Evolutionary conservation across 1,140 invertebrate species (phyloP), one percentile per base, ranked within the genome.

Genomic region (Battus philenor): DNA sequence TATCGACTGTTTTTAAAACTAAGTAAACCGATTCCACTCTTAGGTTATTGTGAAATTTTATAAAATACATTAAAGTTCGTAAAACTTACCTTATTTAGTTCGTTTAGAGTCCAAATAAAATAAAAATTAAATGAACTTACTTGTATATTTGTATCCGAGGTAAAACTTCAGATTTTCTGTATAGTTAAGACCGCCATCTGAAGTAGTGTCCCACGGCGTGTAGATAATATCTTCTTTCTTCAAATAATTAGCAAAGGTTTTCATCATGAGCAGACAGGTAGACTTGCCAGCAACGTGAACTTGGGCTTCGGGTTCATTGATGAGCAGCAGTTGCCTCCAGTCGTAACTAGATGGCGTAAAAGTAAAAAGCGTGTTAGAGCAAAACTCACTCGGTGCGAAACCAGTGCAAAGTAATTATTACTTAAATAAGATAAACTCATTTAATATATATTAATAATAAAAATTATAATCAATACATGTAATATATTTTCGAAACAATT

Each of bases 221-320:
- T 85, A 86, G 18, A 80, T 73, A 4, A 86, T 84, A 3, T 89
- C 79, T 48, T 87, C 86, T 34, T 65, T 65, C 64, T 90, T 91
- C 24, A 92, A 66, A 49, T 86, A 88, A 47, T 91, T 88, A 0
- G 90, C 89, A 57, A 93, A 82, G 0, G 90, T 90, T 47, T 90
- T 90, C 89, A 91, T 91, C 87, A 92, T 90, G 26, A 92, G 80
- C 22, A 90, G 89, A 65, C 92, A 93, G 4, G 90, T 90, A 4
- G 89, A 87, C 47, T 87, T 88, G 0, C 92, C 91, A 11, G 87
- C 91, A 2, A 93, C 72, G 59, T 89, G 71, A 34, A 87, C 70
- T 65, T 92, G 90, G 0, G 91, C 91, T 22, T 90, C 87, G 1
- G 90, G 90, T 51, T 94, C 90, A 59, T 92, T 94, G 60, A 94